These are phyloP conservation scores for Apantesis nais DNA, from an alignment of 2,888 invertebrate genomes.

Conservation along the genomic window DNA sequence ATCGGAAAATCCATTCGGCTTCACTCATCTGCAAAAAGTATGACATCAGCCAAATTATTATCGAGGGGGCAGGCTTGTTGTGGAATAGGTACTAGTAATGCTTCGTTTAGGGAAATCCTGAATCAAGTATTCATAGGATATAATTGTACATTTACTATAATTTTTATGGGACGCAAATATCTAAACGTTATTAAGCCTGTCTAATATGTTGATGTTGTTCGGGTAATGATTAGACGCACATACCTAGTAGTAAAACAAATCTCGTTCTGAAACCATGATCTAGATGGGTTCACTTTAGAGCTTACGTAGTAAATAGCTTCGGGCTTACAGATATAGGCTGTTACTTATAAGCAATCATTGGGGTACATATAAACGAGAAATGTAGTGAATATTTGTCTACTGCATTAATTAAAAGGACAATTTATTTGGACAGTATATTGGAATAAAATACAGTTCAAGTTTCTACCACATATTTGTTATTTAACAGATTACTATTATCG, in stretches of 20 bases:
- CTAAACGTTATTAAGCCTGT: neutral
- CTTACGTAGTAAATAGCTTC: neutral
- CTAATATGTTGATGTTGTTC: conserved; percentile 18
- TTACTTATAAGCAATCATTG: neutral
- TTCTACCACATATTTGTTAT: no score
- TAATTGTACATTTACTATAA: conserved; percentile 25
- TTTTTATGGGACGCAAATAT: neutral
- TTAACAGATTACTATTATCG: no score
- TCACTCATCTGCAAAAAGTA: conserved; percentile 77
- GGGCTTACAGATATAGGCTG: neutral
- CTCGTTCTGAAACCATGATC: neutral
- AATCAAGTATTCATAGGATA: conserved; percentile 26
- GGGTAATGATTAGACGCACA: neutral
- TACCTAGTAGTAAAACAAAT: neutral
- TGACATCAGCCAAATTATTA: conserved; percentile 79
- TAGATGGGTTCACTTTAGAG: neutral
- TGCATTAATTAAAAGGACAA: neutral
- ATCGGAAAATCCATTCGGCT: conserved; percentile 79
- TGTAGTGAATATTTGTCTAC: neutral
- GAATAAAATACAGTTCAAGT: neutral
- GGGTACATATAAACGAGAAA: neutral
- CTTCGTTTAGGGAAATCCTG: conserved; percentile 49
- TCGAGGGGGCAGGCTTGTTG: conserved; percentile 59
- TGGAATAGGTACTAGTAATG: conserved; percentile 54
- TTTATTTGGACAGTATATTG: neutral